Conservation (phyloP, 2,888 invertebrate genomes). For the Spicauda simplicius region DNA sequence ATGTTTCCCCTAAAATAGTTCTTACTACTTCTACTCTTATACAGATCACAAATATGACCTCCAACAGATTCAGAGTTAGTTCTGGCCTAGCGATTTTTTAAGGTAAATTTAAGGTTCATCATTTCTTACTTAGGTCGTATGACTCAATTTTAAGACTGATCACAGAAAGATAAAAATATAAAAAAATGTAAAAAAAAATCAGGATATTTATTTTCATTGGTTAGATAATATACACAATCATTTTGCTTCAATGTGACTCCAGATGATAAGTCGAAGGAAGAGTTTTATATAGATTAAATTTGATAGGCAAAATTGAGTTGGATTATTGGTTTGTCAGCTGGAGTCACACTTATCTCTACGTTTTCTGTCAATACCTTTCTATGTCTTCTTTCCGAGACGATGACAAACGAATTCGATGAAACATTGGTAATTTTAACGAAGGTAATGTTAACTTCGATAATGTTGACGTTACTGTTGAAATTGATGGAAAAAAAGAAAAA, state of each 20-base stretch:
- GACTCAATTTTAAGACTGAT: constrained; percentile 86
- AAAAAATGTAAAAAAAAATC: constrained; percentile 57
- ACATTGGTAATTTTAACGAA: constrained; percentile 52
- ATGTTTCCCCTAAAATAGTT: constrained; percentile 57
- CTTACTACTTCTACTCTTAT: constrained; percentile 56
- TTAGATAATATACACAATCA: constrained; percentile 48
- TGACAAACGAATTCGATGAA: constrained; percentile 51
- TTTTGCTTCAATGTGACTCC: constrained; percentile 52
- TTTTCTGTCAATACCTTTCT: constrained; percentile 72
- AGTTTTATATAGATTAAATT: constrained; percentile 52
- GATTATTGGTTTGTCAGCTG: constrained; percentile 52
- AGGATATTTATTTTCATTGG: constrained; percentile 64
- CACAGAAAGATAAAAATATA: constrained; percentile 71
- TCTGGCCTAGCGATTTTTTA: constrained; percentile 77
- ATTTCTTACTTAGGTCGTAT: constrained; percentile 82
- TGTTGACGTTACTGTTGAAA: constrained; percentile 73
- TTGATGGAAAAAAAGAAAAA: constrained; percentile 61
- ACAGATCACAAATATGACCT: constrained; percentile 50
- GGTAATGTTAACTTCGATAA: constrained; percentile 70
- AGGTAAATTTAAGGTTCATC: constrained; percentile 74
- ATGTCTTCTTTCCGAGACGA: constrained; percentile 74
- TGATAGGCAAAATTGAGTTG: constrained; percentile 66
- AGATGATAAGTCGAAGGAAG: constrained; percentile 56
- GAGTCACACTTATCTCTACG: constrained; percentile 49
- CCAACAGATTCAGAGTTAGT: constrained; percentile 62